Evolutionary conservation across 2,888 invertebrate genomes (phyloP), one percentile per base, ranked within the genome.

Genomic region (Ectropis crepuscularia): DNA sequence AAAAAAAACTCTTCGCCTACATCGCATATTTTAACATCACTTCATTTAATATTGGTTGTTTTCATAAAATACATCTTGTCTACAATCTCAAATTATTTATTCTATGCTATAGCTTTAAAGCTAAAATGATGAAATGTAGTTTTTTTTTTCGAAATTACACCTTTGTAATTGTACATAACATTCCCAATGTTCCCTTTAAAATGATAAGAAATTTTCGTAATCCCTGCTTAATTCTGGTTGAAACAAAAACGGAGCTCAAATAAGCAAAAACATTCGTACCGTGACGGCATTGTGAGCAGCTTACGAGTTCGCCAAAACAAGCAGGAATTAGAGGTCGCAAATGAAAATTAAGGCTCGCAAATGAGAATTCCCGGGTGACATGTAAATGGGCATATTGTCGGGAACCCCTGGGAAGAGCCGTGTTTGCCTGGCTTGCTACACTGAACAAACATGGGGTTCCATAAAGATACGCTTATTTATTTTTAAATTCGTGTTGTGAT

Each of bases 351-450:
- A 42, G 53, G 36, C 36, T 11, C 42, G 53, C n/a, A 42, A 53
- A 53, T 53, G 41, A 53, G 36, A 53, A 42, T 53, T 53, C 53
- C 42, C n/a, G 36, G 42, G 28, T 53, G 53, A 53, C 53, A 42
- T 53, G 53, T 53, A 42, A 53, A 53, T 42, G 53, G 36, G 11
- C 42, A 37, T 37, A 58, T 57, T 37, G 43, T 41, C 11, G 65
- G 82, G 89, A 94, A 88, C 85, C 16, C 42, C 9, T 9, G 50
- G 39, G 39, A 6, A n/a, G 9, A 39, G 50, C 39, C 39, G 39
- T 39, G 50, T 39, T 39, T 50, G 50, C 11, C 39, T 50, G 39
- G 12, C 16, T 50, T 50, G 39, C 38, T 12, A 16, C 39, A 39
- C 50, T 50, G 50, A 50, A 16, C 12, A 50, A 50, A 50, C 39